These are phyloP conservation scores for Cygnus olor DNA, from an alignment of 2,797 vertebrate genomes.

Conservation along the genomic window DNA sequence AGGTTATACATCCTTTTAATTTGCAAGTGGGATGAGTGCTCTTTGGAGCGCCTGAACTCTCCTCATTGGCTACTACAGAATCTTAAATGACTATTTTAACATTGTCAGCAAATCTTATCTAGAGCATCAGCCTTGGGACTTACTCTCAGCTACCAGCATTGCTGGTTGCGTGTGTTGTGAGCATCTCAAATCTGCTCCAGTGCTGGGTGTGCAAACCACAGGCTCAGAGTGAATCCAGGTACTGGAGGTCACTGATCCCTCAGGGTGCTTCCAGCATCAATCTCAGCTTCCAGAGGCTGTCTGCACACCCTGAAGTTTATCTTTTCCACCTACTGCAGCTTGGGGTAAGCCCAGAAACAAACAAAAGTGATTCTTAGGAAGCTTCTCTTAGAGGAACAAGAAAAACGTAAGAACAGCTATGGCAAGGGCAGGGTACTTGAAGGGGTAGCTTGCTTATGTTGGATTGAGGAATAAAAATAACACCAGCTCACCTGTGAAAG, in stretches of 20 bases:
- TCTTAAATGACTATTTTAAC: background rate
- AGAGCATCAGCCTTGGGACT: background rate
- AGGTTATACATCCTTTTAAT: background rate
- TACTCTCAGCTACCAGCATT: fast-evolving
- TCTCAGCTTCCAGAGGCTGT: background rate
- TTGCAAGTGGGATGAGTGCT: background rate
- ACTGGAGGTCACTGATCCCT: background rate
- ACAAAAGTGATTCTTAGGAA: background rate
- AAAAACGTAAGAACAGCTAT: background rate
- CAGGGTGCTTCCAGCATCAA: background rate
- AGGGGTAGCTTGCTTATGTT: background rate
- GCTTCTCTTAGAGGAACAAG: background rate
- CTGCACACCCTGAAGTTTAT: background rate
- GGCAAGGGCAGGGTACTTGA: background rate
- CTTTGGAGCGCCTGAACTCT: background rate
- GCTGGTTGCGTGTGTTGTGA: background rate
- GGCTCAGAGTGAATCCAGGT: background rate
- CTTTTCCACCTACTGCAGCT: background rate
- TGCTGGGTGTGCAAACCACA: background rate
- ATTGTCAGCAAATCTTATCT: background rate
- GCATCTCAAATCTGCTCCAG: background rate
- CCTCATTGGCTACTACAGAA: background rate
- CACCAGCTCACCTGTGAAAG: background rate
- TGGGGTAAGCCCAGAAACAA: background rate
- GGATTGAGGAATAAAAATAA: background rate